Evolutionary conservation across 2,888 invertebrate species (phyloP).

Genomic region (Hofmannophila pseudospretella): DNA sequence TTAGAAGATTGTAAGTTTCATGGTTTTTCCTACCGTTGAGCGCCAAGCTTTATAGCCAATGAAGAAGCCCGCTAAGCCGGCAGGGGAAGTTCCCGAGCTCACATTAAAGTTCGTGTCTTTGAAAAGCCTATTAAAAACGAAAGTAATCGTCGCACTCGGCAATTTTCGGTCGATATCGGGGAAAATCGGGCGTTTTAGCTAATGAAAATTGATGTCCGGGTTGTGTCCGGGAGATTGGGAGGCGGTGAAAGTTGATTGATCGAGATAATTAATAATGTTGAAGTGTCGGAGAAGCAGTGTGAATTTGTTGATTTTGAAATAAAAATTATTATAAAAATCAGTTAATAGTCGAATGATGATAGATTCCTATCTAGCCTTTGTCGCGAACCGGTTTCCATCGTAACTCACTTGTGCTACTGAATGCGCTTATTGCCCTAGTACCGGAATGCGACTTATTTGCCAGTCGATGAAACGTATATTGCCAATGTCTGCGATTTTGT

Average conservation of each 20-base stretch:
- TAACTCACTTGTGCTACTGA: too few species aligned
- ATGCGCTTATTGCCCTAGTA: too few species aligned
- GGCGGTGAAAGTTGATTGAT: conserved; percentile 22
- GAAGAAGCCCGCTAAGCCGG: neutral
- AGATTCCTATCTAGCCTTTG: too few species aligned
- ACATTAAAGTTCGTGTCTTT: conserved; percentile 8
- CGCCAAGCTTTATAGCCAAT: neutral
- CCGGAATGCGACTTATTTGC: too few species aligned
- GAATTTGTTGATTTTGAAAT: neutral
- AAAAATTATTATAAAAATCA: too few species aligned
- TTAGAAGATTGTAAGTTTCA: too few species aligned
- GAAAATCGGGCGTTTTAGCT: conserved; percentile 13
- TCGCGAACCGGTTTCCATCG: too few species aligned
- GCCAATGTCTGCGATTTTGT: too few species aligned
- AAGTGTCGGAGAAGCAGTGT: neutral
- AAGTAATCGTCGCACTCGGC: neutral
- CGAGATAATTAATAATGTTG: conserved; percentile 4
- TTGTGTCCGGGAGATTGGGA: conserved; percentile 17
- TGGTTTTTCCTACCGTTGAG: neutral
- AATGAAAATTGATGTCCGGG: conserved; percentile 30
- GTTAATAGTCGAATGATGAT: too few species aligned
- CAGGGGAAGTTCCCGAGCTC: conserved; percentile 2
- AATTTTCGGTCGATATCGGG: neutral
- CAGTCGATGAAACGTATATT: too few species aligned
- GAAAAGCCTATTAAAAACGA: conserved; percentile 3